These are phyloP conservation scores for Synanthedon tipuliformis DNA, from an alignment of 2,888 invertebrate genomes.

Conservation along the genomic window DNA sequence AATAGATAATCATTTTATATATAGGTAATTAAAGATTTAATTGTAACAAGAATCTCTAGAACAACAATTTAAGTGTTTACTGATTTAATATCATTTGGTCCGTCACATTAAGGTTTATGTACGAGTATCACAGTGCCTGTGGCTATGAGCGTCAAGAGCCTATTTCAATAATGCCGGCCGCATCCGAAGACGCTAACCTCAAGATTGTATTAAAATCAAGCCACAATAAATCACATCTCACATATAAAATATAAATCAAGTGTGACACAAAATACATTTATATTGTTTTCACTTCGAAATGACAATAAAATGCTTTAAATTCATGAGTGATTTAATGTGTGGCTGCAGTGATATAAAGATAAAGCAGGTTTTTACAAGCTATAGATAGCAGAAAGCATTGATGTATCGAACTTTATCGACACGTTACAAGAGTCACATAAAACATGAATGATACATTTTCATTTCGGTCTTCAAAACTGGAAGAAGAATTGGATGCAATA, in stretches of 20 bases:
- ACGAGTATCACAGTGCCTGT: constrained; percentile 17
- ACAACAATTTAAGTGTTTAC: too few species aligned
- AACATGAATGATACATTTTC: too few species aligned
- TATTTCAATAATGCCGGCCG: constrained; percentile 11
- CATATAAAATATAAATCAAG: constrained; percentile 67
- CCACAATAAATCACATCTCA: constrained; percentile 59
- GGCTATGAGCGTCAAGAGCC: constrained; percentile 10
- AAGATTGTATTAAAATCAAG: constrained; percentile 53
- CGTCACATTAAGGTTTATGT: constrained; percentile 22
- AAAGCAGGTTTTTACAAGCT: not conserved
- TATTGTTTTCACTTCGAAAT: constrained; percentile 66
- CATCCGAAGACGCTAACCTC: constrained; percentile 19
- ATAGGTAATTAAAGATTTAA: too few species aligned
- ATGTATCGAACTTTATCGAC: not conserved
- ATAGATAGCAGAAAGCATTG: constrained; percentile 24
- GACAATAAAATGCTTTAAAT: constrained; percentile 64
- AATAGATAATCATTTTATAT: too few species aligned
- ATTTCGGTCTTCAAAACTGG: too few species aligned
- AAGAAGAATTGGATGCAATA: too few species aligned
- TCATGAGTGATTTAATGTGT: constrained; percentile 60
- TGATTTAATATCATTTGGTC: constrained; percentile 11
- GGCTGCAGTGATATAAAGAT: not conserved
- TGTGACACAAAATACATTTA: constrained; percentile 63
- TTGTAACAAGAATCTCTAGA: too few species aligned
- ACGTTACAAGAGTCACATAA: not conserved